These are phyloP conservation scores for Erythrocebus patas DNA, from an alignment of 2,113 vertebrate genomes.

Conservation along the genomic window DNA sequence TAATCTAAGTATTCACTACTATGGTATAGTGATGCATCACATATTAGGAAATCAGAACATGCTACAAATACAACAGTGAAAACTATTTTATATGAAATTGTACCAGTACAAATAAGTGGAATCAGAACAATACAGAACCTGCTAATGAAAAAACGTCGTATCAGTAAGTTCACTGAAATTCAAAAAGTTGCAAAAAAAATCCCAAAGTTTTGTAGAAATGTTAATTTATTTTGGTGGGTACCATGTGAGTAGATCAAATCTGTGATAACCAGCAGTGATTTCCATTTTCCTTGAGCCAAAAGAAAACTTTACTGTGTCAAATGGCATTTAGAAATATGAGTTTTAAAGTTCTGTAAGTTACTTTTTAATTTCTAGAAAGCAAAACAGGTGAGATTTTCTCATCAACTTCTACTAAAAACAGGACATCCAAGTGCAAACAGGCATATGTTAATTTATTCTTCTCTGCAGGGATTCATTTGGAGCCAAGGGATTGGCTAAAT, in stretches of 20 bases:
- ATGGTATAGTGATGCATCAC: not conserved
- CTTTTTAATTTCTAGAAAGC: conserved; percentile 39
- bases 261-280: not conserved
- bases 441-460: conserved; percentile 58
- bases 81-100: not conserved
- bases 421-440: not conserved
- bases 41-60: not conserved
- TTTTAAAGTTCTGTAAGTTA: conserved; percentile 20
- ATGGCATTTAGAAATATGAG: not conserved
- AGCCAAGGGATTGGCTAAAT: conserved; percentile 71
- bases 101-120: not conserved
- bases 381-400: conserved; percentile 22
- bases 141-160: not conserved
- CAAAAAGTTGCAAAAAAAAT: not conserved
- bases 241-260: not conserved
- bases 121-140: not conserved
- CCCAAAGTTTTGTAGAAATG: not conserved
- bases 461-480: conserved; percentile 60
- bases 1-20: not conserved
- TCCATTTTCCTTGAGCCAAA: conserved; percentile 40
- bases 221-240: not conserved
- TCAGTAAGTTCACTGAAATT: not conserved
- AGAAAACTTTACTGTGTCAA: not conserved
- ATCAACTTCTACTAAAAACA: conserved; percentile 53
- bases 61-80: not conserved